These are phyloP conservation scores for Drosophila parthenogenetica DNA, from an alignment of 2,888 invertebrate species.

Conservation along the genomic window DNA sequence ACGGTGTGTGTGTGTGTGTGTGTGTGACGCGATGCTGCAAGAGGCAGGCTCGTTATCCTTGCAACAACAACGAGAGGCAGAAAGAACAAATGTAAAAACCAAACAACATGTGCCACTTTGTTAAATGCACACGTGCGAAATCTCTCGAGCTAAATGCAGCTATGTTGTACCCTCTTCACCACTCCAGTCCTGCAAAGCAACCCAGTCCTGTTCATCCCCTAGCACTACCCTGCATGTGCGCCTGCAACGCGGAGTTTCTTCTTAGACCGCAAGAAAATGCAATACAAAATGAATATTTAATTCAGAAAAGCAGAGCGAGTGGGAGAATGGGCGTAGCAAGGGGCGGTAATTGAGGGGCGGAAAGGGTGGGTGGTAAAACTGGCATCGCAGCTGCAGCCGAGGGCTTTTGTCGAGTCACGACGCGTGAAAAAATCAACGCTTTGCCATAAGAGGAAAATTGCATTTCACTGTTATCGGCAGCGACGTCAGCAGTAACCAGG, in stretches of 20 bases:
- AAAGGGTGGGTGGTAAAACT: neutral
- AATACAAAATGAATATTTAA: conserved; percentile 79
- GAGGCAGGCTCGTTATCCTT: conserved; percentile 48
- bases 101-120: conserved; percentile 63
- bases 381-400: conserved; percentile 13
- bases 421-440: conserved; percentile 73
- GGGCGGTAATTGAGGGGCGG: neutral
- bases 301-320: conserved; percentile 28
- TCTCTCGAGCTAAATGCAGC: conserved; percentile 78
- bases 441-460: conserved; percentile 72
- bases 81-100: conserved; percentile 18
- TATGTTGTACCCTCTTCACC: conserved; percentile 24
- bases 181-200: neutral
- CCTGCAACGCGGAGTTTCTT: conserved; percentile 17
- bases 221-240: conserved; percentile 4
- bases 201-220: conserved; percentile 5
- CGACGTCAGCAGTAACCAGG: conserved; percentile 25
- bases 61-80: conserved; percentile 15
- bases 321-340: neutral
- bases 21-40: conserved; percentile 8
- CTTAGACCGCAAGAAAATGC: conserved; percentile 62
- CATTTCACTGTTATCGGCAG: conserved; percentile 68
- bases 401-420: conserved; percentile 48
- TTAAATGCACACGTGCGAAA: conserved; percentile 80
- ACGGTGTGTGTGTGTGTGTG: conserved; percentile 19